Base-by-base conservation (phyloP, 1,140 invertebrate genomes). In the Gryon sp. region DNA sequence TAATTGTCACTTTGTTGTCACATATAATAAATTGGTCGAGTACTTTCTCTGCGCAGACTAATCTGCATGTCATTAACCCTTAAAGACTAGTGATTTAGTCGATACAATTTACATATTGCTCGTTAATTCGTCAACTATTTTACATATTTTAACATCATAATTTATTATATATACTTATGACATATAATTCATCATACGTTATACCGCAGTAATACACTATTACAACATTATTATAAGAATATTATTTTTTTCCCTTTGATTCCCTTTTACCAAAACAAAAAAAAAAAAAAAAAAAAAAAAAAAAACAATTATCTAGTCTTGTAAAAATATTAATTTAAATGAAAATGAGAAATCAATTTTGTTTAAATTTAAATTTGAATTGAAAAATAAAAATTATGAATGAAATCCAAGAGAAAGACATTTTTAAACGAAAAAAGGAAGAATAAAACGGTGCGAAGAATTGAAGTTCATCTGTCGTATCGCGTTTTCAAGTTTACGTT, bases 401-500 rank as follows among this genome's bases (percentile, higher is more conserved):
- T 7, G 12, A 15, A 19, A 57, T 22, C 41, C 22, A n/a, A n/a
- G n/a, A 28, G 26, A 28, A 9, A 28, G n/a, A 28, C 8, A 7
- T 9, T 9, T 9, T 1, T n/a, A 28, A 9, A 28, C 26, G 26
- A 7, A n/a, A 28, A 9, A 28, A 2, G 7, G 6, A 3, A 2
- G 6, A 3, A 28, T 9, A 28, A 28, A 28, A 28, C 26, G n/a
- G n/a, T n/a, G 6, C 8, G 24, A 50, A 45, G 46, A 43, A 65
- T 53, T 65, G 34, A 46, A 60, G 41, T 16, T 20, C 55, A 5
- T 5, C 15, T 24, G 11, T 36, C 19, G 11, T 7, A n/a, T n/a
- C n/a, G 18, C 38, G 12, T 8, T 22, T 24, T 24, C 46, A 48
- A 62, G 57, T 62, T 62, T 48, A 48, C 41, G 43, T 53, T 43